Evolutionary conservation across 2,797 vertebrate genomes (phyloP).

Genomic region (Acipenser transmontanus): DNA sequence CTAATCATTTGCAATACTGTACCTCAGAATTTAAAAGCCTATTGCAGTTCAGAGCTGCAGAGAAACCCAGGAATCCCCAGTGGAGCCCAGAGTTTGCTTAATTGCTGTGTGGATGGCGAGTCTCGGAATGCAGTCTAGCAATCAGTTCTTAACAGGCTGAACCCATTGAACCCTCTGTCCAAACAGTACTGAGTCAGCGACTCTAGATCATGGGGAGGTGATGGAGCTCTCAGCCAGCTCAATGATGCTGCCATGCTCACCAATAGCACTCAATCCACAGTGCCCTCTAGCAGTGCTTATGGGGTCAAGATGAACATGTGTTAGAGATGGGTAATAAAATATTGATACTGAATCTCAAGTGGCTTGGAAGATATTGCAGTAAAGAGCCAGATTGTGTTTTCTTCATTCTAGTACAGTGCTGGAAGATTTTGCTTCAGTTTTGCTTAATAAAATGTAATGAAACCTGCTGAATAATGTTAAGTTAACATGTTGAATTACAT

Average conservation of each 20-base stretch:
- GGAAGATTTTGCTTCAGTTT: too few species aligned
- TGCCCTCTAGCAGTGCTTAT: constrained; percentile 22
- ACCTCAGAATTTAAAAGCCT: background rate
- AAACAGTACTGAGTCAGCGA: constrained; percentile 54
- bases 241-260: constrained; percentile 26
- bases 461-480: too few species aligned
- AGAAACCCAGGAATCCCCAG: constrained; percentile 49
- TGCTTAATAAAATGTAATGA: too few species aligned
- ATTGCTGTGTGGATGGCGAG: constrained; percentile 42
- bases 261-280: constrained; percentile 28
- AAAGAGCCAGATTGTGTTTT: background rate
- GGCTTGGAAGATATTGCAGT: constrained; percentile 5
- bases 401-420: too few species aligned
- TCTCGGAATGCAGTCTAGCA: constrained; percentile 63
- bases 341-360: constrained; percentile 27
- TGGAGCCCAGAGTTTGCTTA: constrained; percentile 36
- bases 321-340: constrained; percentile 37
- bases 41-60: background rate
- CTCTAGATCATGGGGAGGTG: constrained; percentile 41
- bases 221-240: constrained; percentile 37
- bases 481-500: too few species aligned
- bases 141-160: constrained; percentile 69
- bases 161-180: constrained; percentile 63
- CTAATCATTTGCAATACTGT: too few species aligned
- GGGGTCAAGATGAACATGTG: constrained; percentile 36